Base-by-base conservation (phyloP, 2,888 invertebrate species). In the Hemaris fuciformis region DNA sequence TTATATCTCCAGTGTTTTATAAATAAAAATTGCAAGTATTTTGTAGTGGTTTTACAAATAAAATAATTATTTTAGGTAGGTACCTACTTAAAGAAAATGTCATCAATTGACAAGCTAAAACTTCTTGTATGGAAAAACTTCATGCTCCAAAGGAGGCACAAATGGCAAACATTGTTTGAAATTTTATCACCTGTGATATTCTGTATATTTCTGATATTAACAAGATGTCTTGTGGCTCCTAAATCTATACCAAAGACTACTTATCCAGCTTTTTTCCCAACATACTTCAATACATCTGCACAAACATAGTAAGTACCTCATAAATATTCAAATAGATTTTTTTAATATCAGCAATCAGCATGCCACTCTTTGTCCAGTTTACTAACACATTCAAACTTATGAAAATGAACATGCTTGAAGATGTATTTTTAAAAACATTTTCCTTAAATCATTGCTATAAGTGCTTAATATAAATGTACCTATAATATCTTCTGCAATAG, bases 71-170 rank as follows among this genome's bases (percentile, higher is more conserved):
- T 41, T 27, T 53, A 25, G 18, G 6, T 53, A 53, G 15, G 20
- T 59, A 13, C 13, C n/a, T n/a, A 46, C 2, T 42, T 43, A 6
- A 43, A 31, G 31, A n/a, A n/a, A 71, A 91, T 91, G 91, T 82
- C 87, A 64, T 78, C 81, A n/a, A 92, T 81, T 83, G 85, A 93
- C 62, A 95, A 95, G 82, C 94, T 97, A 78, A 85, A 93, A 66
- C 93, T 97, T 48, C 91, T 97, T n/a, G 88, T 96, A 70, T 97
- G 97, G 97, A 97, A 97, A 84, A 97, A 97, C 83, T 95, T 95
- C 90, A 83, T 95, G n/a, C 89, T 97, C 15, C 97, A 97, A 89
- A 95, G 93, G 84, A 93, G 96, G 68, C 95, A 95, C 85, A 95
- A 95, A 80, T 84, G 94, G 75, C 95, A 96, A 83, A 95, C 97